A percentile compares a stretch with the other conserved stretches of the same genome.
Conservation (phyloP, 2,888 invertebrate genomes). For the Chrysotoxum bicinctum region DNA sequence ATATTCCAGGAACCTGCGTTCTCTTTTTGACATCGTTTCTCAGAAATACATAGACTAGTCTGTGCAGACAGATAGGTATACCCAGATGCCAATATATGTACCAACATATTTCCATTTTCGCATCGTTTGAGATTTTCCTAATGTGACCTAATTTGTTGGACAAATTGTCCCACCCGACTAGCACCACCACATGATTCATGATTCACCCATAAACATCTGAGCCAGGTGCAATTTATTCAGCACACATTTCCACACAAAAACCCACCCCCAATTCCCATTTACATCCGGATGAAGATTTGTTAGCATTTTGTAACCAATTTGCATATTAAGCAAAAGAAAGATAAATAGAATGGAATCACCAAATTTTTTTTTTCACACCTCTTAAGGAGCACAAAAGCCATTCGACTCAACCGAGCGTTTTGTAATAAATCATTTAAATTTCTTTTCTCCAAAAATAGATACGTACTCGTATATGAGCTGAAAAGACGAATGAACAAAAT, state of each 20-base stretch:
- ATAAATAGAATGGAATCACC: slow-evolving; percentile 31
- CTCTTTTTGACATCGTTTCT: neutral
- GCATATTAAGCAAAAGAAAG: slow-evolving; percentile 54
- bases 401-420: slow-evolving; percentile 50
- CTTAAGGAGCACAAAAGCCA: slow-evolving; percentile 1
- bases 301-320: slow-evolving; percentile 66
- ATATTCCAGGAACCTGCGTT: neutral
- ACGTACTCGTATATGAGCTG: neutral
- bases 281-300: slow-evolving; percentile 49
- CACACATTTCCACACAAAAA: slow-evolving; percentile 1
- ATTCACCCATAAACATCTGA: slow-evolving; percentile 49
- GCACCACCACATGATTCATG: slow-evolving; percentile 18
- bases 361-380: neutral
- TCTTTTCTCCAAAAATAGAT: slow-evolving; percentile 24
- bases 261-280: slow-evolving; percentile 15
- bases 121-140: slow-evolving; percentile 21
- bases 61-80: neutral
- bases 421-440: slow-evolving; percentile 69
- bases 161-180: slow-evolving; percentile 16
- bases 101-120: slow-evolving; percentile 3
- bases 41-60: neutral
- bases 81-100: too few relatives aligned
- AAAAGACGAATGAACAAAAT: neutral
- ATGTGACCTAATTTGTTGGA: slow-evolving; percentile 45
- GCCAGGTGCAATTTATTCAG: slow-evolving; percentile 58